phyloP scores from a whole-genome alignment of 2,797 vertebrate genomes.

The Urocyon cinereoargenteus region DNA sequence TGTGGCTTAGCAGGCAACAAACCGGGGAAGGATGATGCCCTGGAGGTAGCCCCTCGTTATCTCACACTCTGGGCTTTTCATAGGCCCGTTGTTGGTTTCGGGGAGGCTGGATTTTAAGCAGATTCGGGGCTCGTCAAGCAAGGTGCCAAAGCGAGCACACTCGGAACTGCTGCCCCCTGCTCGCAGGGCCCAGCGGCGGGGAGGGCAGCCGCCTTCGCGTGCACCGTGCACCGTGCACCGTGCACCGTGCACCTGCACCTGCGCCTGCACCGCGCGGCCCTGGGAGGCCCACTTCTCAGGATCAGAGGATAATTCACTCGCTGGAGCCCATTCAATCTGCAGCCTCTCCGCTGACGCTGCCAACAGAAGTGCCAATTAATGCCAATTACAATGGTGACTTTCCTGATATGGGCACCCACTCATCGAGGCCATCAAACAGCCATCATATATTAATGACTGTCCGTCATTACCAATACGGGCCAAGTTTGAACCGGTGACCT shows the following conservation, averaged over 20 bases:
- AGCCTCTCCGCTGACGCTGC: conserved; percentile 78
- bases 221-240: too few relatives aligned
- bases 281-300: conserved; percentile 77
- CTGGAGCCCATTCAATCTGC: conserved; percentile 80
- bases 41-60: conserved; percentile 47
- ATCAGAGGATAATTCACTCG: conserved; percentile 83
- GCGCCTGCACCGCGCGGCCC: neutral
- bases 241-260: too few relatives aligned
- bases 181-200: neutral
- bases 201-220: neutral
- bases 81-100: neutral
- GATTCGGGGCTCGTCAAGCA: conserved; percentile 23
- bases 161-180: conserved; percentile 45
- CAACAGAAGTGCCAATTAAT: conserved; percentile 85
- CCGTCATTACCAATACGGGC: conserved; percentile 77
- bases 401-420: conserved; percentile 79
- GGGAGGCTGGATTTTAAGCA: conserved; percentile 52
- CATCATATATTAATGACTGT: conserved; percentile 82
- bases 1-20: conserved; percentile 64
- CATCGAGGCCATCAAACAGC: conserved; percentile 81
- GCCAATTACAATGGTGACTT: conserved; percentile 86
- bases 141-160: conserved; percentile 27
- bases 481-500: conserved; percentile 84
- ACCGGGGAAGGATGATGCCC: neutral
- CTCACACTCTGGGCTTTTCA: neutral